A percentile compares a stretch with the other conserved stretches of the same genome.
Conservation (phyloP, 1,140 invertebrate genomes). For the Marisa cornuarietis region DNA sequence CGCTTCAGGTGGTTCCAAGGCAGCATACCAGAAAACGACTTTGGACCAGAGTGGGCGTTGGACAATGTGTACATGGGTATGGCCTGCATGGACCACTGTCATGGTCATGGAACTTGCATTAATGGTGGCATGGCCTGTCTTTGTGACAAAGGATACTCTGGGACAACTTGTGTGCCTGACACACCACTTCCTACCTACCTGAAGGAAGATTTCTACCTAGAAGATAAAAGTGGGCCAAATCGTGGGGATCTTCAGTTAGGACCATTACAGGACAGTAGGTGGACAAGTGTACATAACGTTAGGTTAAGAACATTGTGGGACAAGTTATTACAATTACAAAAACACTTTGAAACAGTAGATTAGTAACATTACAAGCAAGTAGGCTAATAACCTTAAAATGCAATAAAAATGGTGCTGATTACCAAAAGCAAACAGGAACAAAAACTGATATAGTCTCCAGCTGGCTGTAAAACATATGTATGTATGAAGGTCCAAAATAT, state of each 20-base stretch:
- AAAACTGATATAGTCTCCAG: too few species aligned
- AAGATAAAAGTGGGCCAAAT: slow-evolving; percentile 12
- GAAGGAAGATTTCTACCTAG: slow-evolving; percentile 61
- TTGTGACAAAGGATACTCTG: slow-evolving; percentile 64
- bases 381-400: too few species aligned
- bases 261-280: slow-evolving; percentile 25
- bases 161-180: slow-evolving; percentile 54
- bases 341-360: too few species aligned
- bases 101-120: slow-evolving; percentile 65
- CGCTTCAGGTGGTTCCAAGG: slow-evolving; percentile 69
- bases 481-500: too few species aligned
- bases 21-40: slow-evolving; percentile 54
- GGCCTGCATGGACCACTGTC: slow-evolving; percentile 65
- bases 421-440: too few species aligned
- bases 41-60: slow-evolving; percentile 65
- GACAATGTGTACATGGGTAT: slow-evolving; percentile 69
- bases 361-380: too few species aligned
- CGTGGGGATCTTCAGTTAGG: slow-evolving; percentile 20
- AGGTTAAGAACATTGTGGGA: too few species aligned
- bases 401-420: too few species aligned
- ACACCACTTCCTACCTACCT: slow-evolving; percentile 53
- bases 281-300: neutral
- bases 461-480: too few species aligned
- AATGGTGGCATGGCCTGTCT: slow-evolving; percentile 60
- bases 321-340: too few species aligned